Evolutionary conservation across 2,888 invertebrate genomes (phyloP).

Genomic region (Thereva unica): DNA sequence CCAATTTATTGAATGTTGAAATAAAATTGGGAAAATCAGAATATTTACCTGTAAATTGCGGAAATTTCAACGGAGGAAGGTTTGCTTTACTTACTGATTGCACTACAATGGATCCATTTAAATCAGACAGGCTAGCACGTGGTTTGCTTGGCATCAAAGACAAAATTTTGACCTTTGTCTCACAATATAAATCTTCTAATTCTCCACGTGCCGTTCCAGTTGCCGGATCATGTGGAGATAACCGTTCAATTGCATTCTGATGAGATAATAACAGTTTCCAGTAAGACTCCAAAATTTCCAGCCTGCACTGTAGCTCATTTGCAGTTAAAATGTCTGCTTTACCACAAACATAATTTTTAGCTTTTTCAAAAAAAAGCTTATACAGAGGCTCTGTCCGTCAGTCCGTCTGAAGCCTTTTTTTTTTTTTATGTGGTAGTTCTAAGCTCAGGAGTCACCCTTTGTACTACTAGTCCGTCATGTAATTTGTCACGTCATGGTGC

Average conservation of each 20-base stretch:
- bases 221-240: not conserved
- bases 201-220: not conserved
- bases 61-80: slow-evolving; percentile 18
- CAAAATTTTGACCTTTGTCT: not conserved
- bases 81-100: not conserved
- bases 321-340: not conserved
- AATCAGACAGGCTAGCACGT: too few relatives aligned
- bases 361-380: too few relatives aligned
- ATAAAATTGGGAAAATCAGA: slow-evolving; percentile 38
- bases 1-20: slow-evolving; percentile 32
- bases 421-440: too few relatives aligned
- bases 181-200: not conserved
- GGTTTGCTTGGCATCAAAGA: not conserved
- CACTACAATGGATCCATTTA: too few relatives aligned
- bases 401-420: too few relatives aligned
- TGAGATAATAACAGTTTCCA: not conserved
- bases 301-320: not conserved
- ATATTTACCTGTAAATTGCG: slow-evolving; percentile 35
- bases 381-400: too few relatives aligned
- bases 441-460: too few relatives aligned
- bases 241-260: not conserved
- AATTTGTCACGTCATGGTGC: too few relatives aligned
- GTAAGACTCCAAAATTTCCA: not conserved
- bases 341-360: too few relatives aligned
- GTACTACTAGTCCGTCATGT: too few relatives aligned